Percentiles rank a stretch among this genome's conserved stretches.
phyloP scores from a whole-genome alignment of 2,797 vertebrate genomes.

The Phoeniculus purpureus region DNA sequence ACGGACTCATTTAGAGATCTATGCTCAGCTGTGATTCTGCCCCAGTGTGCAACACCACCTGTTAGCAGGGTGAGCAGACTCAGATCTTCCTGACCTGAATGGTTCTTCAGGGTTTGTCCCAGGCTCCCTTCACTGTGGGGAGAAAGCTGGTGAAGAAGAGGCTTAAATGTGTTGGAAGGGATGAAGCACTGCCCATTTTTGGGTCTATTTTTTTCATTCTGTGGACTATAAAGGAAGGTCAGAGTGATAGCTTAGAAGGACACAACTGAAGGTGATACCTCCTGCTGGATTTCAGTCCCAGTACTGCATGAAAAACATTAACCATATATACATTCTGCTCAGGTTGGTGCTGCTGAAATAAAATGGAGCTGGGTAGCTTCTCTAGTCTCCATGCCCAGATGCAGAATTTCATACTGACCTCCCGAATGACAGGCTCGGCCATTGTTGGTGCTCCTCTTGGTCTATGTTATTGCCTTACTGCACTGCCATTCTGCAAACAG shows the following conservation, averaged over 20 bases:
- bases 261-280: rapidly evolving
- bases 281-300: not conserved
- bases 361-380: not conserved
- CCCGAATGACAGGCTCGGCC: not conserved
- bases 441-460: not conserved
- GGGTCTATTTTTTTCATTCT: not conserved
- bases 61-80: not conserved
- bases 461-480: not conserved
- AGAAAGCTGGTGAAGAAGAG: not conserved
- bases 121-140: not conserved
- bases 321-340: not conserved
- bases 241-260: not conserved
- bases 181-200: not conserved
- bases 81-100: not conserved
- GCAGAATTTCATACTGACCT: not conserved
- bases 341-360: not conserved
- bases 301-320: not conserved
- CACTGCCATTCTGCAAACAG: not conserved
- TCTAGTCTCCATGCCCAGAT: not conserved
- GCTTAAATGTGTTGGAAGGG: not conserved
- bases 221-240: not conserved
- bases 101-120: not conserved
- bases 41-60: not conserved
- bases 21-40: not conserved
- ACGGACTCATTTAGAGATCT: not conserved